Evolutionary conservation across 92 coral and sea anemone genomes (phyloP).

Genomic region (Umimayanthus kanabou): DNA sequence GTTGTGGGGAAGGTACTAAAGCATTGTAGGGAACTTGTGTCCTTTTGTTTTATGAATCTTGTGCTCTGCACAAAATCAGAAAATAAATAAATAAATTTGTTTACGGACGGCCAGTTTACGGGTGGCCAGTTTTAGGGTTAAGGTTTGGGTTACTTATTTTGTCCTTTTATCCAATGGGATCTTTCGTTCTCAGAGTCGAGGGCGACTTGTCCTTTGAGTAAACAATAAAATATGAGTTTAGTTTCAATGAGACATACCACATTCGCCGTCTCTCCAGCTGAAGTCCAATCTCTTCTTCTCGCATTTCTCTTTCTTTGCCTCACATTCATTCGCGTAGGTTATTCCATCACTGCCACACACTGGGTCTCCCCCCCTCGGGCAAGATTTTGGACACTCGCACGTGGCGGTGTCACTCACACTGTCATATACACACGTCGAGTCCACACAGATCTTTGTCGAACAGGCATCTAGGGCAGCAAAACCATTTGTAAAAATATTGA

Average conservation of each 20-base stretch:
- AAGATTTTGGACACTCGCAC: slow-evolving; percentile 71
- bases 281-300: slow-evolving; percentile 64
- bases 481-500: background rate
- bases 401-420: slow-evolving; percentile 50
- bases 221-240: too few relatives aligned
- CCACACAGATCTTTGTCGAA: slow-evolving; percentile 70
- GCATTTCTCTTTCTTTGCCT: slow-evolving; percentile 80
- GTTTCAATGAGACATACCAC: slow-evolving; percentile 68
- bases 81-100: too few relatives aligned
- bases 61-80: too few relatives aligned
- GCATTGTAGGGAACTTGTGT: too few relatives aligned
- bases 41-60: too few relatives aligned
- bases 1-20: too few relatives aligned
- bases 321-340: slow-evolving; percentile 80
- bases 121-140: too few relatives aligned
- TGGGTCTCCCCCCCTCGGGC: slow-evolving; percentile 73
- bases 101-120: too few relatives aligned
- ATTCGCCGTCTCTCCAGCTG: slow-evolving; percentile 57
- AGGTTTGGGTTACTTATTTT: too few relatives aligned
- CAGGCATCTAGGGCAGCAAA: slow-evolving; percentile 65
- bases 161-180: too few relatives aligned
- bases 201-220: too few relatives aligned
- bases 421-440: slow-evolving; percentile 60
- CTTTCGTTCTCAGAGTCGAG: too few relatives aligned
- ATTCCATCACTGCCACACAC: slow-evolving; percentile 95